Base-by-base conservation (phyloP, 2,888 invertebrate species). In the Chalcosyrphus nemorum region DNA sequence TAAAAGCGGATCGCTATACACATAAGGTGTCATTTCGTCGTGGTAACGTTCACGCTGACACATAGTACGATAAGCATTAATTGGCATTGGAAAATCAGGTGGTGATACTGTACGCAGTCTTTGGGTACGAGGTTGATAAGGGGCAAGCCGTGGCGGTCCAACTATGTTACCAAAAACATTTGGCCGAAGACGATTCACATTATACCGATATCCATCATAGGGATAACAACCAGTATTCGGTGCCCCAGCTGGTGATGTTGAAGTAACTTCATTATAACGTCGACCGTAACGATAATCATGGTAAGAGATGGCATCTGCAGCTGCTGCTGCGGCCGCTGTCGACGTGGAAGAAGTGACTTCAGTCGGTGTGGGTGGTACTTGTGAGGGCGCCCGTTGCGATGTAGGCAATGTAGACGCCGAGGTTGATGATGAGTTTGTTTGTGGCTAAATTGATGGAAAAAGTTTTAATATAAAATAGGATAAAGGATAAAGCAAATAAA, bases 301-400 rank as follows among this genome's bases (percentile, higher is more conserved):
- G 17, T 63, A 76, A 1, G 89, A 85, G 72, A 87, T 87, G 0
- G 86, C 86, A 11, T 88, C 88, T 0, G 88, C 87, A 2, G 88
- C 87, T 2, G 88, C 87, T 29, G 89, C 87, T 2, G 88, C 87
- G 27, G 61, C 24, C 15, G 59, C 41, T 9, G 32, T 24, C n/a
- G 43, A 11, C 2, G 59, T 24, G 0, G 88, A 87, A 2, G 88
- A 87, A 2, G 88, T 68, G 13, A 74, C 74, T 47, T 80, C 80
- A 7, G 76, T 63, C 57, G 76, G 66, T n/a, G 47, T 24, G 24
- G 86, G 32, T 19, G 75, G 15, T 15, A 13, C 24, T 54, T 43
- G 65, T 65, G 87, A 75, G 35, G 24, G 2, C 4, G 35, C 57
- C 9, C 57, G 27, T 17, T 47, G 66, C 17, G 27, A 35, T 17